Evolutionary conservation across 2,797 vertebrate genomes (phyloP).

Genomic region (Eutrigla gurnardus): DNA sequence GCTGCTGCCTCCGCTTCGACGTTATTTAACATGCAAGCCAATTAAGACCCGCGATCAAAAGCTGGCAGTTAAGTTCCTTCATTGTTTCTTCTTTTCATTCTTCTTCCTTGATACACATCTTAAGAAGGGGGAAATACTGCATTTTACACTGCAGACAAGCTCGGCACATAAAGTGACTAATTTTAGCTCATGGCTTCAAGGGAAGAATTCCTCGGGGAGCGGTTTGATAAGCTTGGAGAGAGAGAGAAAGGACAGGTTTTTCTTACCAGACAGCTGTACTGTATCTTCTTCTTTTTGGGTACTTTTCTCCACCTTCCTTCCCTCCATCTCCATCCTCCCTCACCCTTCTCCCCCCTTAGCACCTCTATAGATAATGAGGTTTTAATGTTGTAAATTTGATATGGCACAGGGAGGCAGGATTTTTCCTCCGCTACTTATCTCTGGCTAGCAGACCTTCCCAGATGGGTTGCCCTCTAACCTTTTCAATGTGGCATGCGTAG

Average conservation of each 20-base stretch:
- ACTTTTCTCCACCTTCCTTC: constrained; percentile 46
- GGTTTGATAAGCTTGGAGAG: constrained; percentile 55
- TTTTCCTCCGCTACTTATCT: constrained; percentile 77
- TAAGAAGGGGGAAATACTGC: constrained; percentile 5
- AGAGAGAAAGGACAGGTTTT: constrained; percentile 46
- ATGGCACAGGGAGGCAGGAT: constrained; percentile 66
- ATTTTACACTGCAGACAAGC: constrained; percentile 31
- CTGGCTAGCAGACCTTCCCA: constrained; percentile 75
- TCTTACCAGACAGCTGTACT: constrained; percentile 54
- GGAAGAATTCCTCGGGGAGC: constrained; percentile 56
- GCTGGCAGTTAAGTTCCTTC: constrained; percentile 5
- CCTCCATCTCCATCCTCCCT: constrained; percentile 27
- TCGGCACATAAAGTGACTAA: constrained; percentile 43
- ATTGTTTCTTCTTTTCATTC: constrained; percentile 17
- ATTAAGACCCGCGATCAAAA: constrained; percentile 41
- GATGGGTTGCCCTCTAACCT: constrained; percentile 73
- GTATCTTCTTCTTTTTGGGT: constrained; percentile 31
- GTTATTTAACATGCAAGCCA: constrained; percentile 50
- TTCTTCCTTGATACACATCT: constrained; percentile 28
- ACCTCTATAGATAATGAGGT: constrained; percentile 76
- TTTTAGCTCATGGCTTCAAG: constrained; percentile 65
- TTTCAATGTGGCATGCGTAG: constrained; percentile 48
- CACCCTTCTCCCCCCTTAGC: constrained; percentile 23
- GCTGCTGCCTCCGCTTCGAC: constrained; percentile 37
- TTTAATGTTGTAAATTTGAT: constrained; percentile 81